Evolutionary conservation across 2,888 invertebrate genomes (phyloP).

Genomic region (Dryomyza anilis): DNA sequence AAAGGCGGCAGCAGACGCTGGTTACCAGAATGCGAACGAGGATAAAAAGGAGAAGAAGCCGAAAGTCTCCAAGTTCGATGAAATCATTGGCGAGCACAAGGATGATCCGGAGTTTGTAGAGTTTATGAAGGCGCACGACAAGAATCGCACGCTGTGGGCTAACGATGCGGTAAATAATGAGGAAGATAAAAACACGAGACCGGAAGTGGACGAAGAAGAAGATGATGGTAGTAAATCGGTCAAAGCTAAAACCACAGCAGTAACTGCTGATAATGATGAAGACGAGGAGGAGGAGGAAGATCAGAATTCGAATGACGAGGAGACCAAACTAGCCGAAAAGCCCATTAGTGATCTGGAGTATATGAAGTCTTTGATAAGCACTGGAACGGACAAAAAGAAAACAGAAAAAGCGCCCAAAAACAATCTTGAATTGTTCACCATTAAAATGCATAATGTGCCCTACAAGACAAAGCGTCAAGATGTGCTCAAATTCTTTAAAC

Average conservation of each 20-base stretch:
- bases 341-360: conserved; percentile 82
- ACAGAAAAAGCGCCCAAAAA: conserved; percentile 60
- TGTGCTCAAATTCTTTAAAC: conserved; percentile 83
- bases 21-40: conserved; percentile 57
- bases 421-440: conserved; percentile 64
- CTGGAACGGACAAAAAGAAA: conserved; percentile 39
- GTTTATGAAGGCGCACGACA: conserved; percentile 84
- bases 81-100: conserved; percentile 76
- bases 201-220: conserved; percentile 47
- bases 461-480: conserved; percentile 82
- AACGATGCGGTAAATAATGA: conserved; percentile 62
- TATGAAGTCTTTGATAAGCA: conserved; percentile 70
- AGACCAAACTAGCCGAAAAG: conserved; percentile 70
- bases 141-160: conserved; percentile 64
- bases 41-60: conserved; percentile 45
- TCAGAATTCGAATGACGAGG: conserved; percentile 54
- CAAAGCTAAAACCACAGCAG: conserved; percentile 45
- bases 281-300: conserved; percentile 58
- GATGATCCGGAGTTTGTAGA: conserved; percentile 89
- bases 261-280: conserved; percentile 40
- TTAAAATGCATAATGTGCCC: conserved; percentile 80
- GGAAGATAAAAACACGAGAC: neutral
- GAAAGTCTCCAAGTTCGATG: conserved; percentile 66
- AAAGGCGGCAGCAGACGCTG: conserved; percentile 67
- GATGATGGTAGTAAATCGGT: conserved; percentile 54